A percentile compares a stretch with the other conserved stretches of the same genome.
Evolutionary conservation across 2,113 vertebrate species (phyloP).

Genomic region (Hystrix brachyura): DNA sequence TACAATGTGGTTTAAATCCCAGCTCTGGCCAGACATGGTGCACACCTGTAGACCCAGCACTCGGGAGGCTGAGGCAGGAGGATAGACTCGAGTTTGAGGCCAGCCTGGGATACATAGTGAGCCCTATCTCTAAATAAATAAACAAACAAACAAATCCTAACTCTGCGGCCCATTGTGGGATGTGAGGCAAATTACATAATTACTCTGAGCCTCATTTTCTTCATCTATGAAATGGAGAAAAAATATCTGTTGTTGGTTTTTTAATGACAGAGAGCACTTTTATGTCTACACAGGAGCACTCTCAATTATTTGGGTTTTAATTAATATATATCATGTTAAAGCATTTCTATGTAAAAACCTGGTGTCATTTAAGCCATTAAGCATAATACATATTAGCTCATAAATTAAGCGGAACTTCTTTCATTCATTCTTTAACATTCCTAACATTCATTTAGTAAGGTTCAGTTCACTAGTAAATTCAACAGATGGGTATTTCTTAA

Average conservation of each 20-base stretch:
- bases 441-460: not conserved
- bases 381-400: not conserved
- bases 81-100: too few relatives aligned
- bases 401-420: not conserved
- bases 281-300: not conserved
- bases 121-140: too few relatives aligned
- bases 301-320: slow-evolving; percentile 20
- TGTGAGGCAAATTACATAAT: not conserved
- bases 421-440: not conserved
- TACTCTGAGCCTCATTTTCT: not conserved
- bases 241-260: not conserved
- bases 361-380: not conserved
- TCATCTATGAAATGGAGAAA: not conserved
- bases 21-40: too few relatives aligned
- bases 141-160: not conserved
- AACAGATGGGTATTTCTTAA: slow-evolving; percentile 12
- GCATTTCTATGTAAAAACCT: not conserved
- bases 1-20: not conserved
- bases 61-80: too few relatives aligned
- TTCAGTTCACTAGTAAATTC: slow-evolving; percentile 9
- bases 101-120: too few relatives aligned
- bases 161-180: not conserved
- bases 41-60: too few relatives aligned
- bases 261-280: not conserved
- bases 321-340: not conserved